A percentile compares a stretch with the other conserved stretches of the same genome.
Conservation (phyloP, 2,797 vertebrate species). For the Lagodon rhomboides region DNA sequence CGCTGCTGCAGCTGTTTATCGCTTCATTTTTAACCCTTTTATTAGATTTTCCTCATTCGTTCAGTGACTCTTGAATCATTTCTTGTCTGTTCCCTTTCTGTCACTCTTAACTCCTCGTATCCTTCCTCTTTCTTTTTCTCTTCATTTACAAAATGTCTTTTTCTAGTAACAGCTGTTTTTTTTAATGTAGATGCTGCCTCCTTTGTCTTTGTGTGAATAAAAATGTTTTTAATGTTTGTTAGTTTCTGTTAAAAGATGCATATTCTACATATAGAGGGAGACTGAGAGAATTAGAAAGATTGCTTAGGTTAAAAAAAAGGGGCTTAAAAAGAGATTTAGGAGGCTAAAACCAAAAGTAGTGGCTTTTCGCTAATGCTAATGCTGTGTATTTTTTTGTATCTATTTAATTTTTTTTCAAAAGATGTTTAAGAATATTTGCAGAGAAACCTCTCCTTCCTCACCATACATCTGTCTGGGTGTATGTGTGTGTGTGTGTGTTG, state of each 20-base stretch:
- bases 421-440: not conserved
- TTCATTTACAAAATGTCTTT: constrained; percentile 1
- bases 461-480: not conserved
- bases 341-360: not conserved
- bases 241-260: not conserved
- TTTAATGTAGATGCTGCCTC: not conserved
- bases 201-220: not conserved
- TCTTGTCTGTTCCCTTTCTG: not conserved
- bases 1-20: constrained; percentile 16
- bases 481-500: not conserved
- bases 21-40: not conserved
- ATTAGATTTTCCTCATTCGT: not conserved
- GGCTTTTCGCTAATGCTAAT: not conserved
- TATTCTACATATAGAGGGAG: not conserved
- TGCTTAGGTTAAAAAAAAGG: not conserved
- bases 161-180: not conserved
- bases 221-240: not conserved
- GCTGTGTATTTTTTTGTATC: too few species aligned
- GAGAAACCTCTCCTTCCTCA: not conserved
- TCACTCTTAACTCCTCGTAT: not conserved
- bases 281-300: not conserved
- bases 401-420: not conserved
- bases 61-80: constrained; percentile 10
- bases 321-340: not conserved
- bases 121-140: not conserved